phyloP scores from a whole-genome alignment of 2,888 invertebrate species.

The Portevinia maculata region DNA sequence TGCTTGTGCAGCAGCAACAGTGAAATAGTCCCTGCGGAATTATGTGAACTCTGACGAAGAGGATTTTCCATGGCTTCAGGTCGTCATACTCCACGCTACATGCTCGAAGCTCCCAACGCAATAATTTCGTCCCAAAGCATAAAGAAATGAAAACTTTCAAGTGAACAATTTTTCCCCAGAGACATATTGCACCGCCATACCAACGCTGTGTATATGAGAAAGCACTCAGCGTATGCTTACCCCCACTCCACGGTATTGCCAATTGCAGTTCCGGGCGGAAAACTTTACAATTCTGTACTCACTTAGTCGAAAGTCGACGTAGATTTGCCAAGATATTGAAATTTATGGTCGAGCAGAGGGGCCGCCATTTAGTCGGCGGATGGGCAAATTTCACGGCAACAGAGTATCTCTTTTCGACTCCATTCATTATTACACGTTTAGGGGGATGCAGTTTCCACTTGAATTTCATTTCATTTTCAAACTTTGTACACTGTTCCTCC shows the following conservation, averaged over 20 bases:
- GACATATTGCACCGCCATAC: slow-evolving; percentile 69
- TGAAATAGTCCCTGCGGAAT: slow-evolving; percentile 59
- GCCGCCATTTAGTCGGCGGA: not conserved
- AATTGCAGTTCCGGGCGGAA: slow-evolving; percentile 59
- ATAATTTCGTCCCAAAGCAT: slow-evolving; percentile 68
- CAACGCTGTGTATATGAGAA: slow-evolving; percentile 27
- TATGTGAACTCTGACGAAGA: slow-evolving; percentile 50
- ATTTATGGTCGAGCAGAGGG: slow-evolving; percentile 63
- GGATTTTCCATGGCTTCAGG: slow-evolving; percentile 40
- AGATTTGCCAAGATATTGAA: slow-evolving; percentile 72
- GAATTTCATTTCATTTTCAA: not conserved
- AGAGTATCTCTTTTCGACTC: slow-evolving; percentile 49
- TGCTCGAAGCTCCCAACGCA: slow-evolving; percentile 49
- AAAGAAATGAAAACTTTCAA: slow-evolving; percentile 74
- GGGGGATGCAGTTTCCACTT: slow-evolving; percentile 18
- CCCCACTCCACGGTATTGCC: not conserved
- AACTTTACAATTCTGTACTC: slow-evolving; percentile 68
- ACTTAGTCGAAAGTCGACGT: slow-evolving; percentile 72
- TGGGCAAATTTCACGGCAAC: slow-evolving; percentile 47
- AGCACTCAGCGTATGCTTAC: slow-evolving; percentile 51
- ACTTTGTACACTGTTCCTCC: slow-evolving; percentile 46
- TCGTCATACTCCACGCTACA: not conserved
- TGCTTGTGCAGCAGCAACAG: slow-evolving; percentile 44
- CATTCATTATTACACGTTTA: slow-evolving; percentile 68
- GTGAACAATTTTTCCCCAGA: slow-evolving; percentile 74